Evolutionary conservation across 2,888 invertebrate species (phyloP).

Genomic region (Calliopum simillimum): DNA sequence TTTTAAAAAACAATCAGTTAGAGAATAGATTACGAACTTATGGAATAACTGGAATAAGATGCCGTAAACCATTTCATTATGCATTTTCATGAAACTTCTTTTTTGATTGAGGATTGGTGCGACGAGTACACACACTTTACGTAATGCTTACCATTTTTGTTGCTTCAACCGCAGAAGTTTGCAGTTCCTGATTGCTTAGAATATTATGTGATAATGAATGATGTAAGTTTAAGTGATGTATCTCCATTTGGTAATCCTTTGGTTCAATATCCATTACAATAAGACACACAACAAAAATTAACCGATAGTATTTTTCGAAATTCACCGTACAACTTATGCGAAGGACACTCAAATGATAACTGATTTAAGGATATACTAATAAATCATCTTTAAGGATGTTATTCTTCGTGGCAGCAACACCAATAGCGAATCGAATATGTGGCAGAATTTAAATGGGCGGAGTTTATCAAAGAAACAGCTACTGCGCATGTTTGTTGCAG

Average conservation of each 20-base stretch:
- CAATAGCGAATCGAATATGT: neutral
- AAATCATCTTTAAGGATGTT: constrained; percentile 9
- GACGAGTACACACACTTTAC: neutral
- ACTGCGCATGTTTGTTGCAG: constrained; percentile 26
- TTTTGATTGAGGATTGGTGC: too few species aligned
- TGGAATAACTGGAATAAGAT: too few species aligned
- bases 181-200: constrained; percentile 16
- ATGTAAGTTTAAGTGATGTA: constrained; percentile 30
- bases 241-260: constrained; percentile 31
- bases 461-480: neutral
- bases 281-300: neutral
- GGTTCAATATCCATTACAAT: constrained; percentile 22
- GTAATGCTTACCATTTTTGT: constrained; percentile 25
- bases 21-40: too few species aligned
- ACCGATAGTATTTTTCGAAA: neutral
- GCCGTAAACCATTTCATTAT: too few species aligned
- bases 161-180: constrained; percentile 25
- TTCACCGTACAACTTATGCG: constrained; percentile 2
- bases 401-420: neutral
- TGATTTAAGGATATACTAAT: neutral
- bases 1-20: too few species aligned
- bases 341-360: constrained; percentile 10
- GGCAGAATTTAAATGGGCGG: constrained; percentile 9
- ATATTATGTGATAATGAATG: constrained; percentile 13
- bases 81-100: too few species aligned